A percentile compares a stretch with the other conserved stretches of the same genome.
Evolutionary conservation across 2,113 vertebrate genomes (phyloP).

Genomic region (Myotis lucifugus): DNA sequence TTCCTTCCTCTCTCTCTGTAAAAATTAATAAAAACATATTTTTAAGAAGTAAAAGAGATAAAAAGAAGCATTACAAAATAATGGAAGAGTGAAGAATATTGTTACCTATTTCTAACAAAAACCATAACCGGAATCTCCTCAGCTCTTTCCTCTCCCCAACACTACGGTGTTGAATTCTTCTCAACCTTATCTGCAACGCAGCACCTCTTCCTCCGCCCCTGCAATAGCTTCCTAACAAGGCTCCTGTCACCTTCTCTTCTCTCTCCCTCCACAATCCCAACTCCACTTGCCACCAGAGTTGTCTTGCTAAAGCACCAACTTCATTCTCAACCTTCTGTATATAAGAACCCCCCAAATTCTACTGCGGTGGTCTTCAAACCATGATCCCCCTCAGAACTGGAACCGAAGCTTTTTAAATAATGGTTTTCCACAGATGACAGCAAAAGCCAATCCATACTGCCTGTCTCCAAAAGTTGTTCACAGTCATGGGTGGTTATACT

Average conservation of each 20-base stretch:
- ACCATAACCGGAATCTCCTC: not conserved
- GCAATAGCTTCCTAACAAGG: not conserved
- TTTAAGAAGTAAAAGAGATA: no score
- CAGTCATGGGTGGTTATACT: not conserved
- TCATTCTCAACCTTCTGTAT: not conserved
- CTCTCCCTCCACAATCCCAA: not conserved
- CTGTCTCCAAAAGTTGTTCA: not conserved
- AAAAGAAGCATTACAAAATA: not conserved
- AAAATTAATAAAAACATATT: no score
- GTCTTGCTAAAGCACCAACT: not conserved
- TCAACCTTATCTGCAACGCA: not conserved
- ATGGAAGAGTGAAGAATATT: not conserved
- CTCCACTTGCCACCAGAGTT: not conserved
- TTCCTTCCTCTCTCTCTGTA: no score
- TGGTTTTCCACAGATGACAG: not conserved
- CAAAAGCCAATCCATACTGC: not conserved
- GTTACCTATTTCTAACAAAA: not conserved
- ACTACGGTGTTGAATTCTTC: not conserved
- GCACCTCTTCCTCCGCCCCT: not conserved
- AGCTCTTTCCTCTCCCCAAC: not conserved
- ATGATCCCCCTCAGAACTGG: not conserved
- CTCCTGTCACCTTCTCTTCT: not conserved
- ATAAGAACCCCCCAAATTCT: not conserved
- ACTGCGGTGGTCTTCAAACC: not conserved
- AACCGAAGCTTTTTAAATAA: not conserved